Percentiles rank a stretch among this genome's conserved stretches.
phyloP scores from a whole-genome alignment of 2,113 vertebrate species.

The Phaethon lepturus region DNA sequence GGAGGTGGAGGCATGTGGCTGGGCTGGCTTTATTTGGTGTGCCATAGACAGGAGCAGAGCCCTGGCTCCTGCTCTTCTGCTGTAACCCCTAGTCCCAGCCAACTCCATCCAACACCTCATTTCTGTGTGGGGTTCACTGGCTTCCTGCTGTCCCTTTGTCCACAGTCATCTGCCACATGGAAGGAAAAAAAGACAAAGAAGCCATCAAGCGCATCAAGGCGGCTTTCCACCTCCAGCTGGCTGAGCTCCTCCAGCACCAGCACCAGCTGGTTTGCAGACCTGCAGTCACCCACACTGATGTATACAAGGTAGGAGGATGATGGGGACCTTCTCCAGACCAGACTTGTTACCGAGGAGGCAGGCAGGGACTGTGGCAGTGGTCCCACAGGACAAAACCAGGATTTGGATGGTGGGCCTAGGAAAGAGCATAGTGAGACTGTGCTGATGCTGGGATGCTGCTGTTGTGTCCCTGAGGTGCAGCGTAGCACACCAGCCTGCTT shows the following conservation, averaged over 20 bases:
- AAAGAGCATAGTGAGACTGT: background rate
- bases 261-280: constrained; percentile 83
- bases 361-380: background rate
- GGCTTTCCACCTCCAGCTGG: constrained; percentile 90
- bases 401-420: background rate
- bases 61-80: background rate
- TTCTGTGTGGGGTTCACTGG: background rate
- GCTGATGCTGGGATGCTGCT: background rate
- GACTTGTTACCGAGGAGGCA: accelerated
- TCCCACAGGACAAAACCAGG: background rate
- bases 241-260: constrained; percentile 83
- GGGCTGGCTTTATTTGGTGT: background rate
- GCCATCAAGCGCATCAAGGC: constrained; percentile 90
- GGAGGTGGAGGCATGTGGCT: accelerated
- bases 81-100: background rate
- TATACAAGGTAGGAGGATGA: constrained; percentile 77
- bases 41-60: background rate
- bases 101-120: background rate
- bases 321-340: background rate
- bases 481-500: background rate
- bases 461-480: background rate
- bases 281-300: constrained; percentile 82
- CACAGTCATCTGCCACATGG: constrained; percentile 94
- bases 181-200: constrained; percentile 89
- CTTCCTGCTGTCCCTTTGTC: background rate